Percentiles rank a stretch among this genome's conserved stretches.
phyloP scores from a whole-genome alignment of 2,888 invertebrate species.

The Aphidoletes aphidimyza region DNA sequence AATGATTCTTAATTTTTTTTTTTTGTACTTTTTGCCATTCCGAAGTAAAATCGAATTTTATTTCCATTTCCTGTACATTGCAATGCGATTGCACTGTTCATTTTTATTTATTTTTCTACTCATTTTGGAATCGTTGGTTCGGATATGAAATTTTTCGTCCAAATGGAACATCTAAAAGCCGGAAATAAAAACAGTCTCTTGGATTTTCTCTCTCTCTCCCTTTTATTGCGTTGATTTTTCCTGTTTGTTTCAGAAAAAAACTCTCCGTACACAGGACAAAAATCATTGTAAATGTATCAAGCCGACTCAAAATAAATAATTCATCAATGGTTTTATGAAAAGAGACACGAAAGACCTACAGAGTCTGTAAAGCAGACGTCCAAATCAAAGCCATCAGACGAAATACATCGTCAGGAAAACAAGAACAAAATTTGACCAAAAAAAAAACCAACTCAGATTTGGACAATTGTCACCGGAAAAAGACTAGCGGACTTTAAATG shows the following conservation, averaged over 20 bases:
- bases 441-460: not conserved
- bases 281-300: conserved; percentile 37
- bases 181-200: conserved; percentile 16
- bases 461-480: conserved; percentile 50
- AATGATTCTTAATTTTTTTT: conserved; percentile 10
- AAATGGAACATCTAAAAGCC: not conserved
- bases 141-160: not conserved
- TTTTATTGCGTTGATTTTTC: not conserved
- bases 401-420: not conserved
- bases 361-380: not conserved
- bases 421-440: conserved; percentile 16
- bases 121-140: not conserved
- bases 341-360: not conserved
- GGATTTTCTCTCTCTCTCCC: not conserved
- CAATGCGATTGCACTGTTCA: not conserved
- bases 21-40: not conserved
- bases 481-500: conserved; percentile 32
- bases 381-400: not conserved
- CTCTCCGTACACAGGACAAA: not conserved
- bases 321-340: conserved; percentile 51
- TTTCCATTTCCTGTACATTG: conserved; percentile 7
- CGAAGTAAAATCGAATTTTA: conserved; percentile 3
- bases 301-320: conserved; percentile 20
- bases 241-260: conserved; percentile 26
- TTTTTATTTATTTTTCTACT: no score